Evolutionary conservation across 1,140 invertebrate genomes (phyloP), one percentile per base, ranked within the genome.

Genomic region (Drosophila watanabei): DNA sequence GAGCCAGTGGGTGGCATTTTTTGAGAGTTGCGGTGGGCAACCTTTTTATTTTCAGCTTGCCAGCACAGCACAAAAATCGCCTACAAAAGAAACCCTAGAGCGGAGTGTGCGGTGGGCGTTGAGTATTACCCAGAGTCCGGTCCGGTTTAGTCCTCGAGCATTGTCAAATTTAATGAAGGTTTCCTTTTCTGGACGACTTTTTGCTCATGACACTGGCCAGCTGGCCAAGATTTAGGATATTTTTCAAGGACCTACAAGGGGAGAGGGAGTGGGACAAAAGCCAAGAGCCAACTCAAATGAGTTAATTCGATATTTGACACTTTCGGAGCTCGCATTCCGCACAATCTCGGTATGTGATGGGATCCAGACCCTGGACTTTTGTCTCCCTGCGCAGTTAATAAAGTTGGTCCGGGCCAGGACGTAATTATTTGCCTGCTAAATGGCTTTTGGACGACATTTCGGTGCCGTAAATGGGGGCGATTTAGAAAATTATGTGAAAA

Each of bases 101-200:
- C 41, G 20, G 13, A 46, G 43, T 35, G 30, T 48, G 58, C 30
- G 51, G 51, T 33, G 49, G 49, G 30, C 30, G 45, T 24, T 30
- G 60, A 48, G n/a, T 56, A 24, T 24, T 66, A 73, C 45, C 70
- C 69, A 49, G 54, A 72, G 51, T 61, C 43, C 49, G 56, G 63
- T 70, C 37, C 39, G 75, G 76, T 39, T 69, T 52, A 33, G 45
- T 79, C 45, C 75, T 70, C 48, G 58, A 33, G 54, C 85, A 88
- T 85, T 91, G 90, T 92, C 82, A 89, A 90, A 81, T 90, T 90
- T 92, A 92, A 92, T 92, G 90, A 92, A 88, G 89, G 89, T 90
- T 90, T 89, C 61, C 75, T 61, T 32, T 66, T 68, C 24, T n/a
- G n/a, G 66, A 1, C 33, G 37, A 73, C 66, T 72, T 43, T 49